phyloP scores from a whole-genome alignment of 2,113 vertebrate genomes.

The Gavialis gangeticus region DNA sequence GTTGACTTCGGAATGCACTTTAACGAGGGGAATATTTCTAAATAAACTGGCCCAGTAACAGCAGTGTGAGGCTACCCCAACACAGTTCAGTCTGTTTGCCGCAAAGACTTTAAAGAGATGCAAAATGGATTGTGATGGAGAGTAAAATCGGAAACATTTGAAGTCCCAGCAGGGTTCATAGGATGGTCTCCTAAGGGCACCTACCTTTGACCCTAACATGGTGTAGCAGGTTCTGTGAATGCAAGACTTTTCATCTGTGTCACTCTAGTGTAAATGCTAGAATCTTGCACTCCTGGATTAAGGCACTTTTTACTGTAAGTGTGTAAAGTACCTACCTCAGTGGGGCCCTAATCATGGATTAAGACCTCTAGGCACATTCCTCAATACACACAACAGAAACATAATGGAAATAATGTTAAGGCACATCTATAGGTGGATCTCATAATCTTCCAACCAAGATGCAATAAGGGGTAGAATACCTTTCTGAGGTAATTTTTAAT shows the following conservation, averaged over 20 bases:
- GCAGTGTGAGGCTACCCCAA: neutral
- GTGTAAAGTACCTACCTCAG: neutral
- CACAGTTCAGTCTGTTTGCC: neutral
- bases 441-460: neutral
- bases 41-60: neutral
- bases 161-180: neutral
- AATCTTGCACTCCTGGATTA: neutral
- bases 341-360: neutral
- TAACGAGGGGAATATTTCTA: neutral
- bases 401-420: neutral
- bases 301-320: neutral
- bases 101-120: neutral
- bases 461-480: neutral
- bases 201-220: neutral
- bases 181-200: neutral
- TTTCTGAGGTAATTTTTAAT: neutral
- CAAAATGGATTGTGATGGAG: neutral
- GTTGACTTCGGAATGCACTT: neutral
- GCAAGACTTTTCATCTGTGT: fast-evolving
- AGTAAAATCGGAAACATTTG: neutral
- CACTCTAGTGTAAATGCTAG: neutral
- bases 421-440: neutral
- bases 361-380: neutral
- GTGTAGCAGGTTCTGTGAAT: neutral
- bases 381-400: neutral